Conservation (phyloP, 2,797 vertebrate genomes). For the Serranus cabrilla region DNA sequence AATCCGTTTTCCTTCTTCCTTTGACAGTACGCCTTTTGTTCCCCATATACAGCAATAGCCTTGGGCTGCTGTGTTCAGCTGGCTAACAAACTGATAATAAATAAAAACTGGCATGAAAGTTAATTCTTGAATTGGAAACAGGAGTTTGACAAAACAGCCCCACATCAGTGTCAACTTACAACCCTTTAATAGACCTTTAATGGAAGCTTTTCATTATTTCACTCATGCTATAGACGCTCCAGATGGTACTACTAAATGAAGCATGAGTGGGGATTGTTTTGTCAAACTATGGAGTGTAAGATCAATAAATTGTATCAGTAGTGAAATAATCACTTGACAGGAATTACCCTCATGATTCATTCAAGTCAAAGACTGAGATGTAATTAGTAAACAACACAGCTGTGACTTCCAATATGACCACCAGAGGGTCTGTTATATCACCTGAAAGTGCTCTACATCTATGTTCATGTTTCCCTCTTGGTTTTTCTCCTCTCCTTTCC, state of each 20-base stretch:
- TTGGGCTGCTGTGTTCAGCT: background rate
- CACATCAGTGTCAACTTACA: background rate
- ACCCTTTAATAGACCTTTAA: no score
- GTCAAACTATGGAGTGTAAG: no score
- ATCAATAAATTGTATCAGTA: background rate
- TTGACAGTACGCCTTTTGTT: background rate
- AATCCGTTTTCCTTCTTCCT: no score
- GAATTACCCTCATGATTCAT: background rate
- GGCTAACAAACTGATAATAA: background rate
- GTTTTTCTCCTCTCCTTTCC: background rate
- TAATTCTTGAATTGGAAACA: background rate
- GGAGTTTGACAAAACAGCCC: background rate
- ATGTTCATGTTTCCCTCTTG: conserved; percentile 6
- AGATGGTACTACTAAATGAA: no score
- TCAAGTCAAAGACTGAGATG: background rate
- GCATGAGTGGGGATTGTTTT: background rate
- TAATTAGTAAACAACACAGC: background rate
- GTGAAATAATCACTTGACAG: background rate
- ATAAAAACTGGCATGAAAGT: background rate
- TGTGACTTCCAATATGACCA: conserved; percentile 5
- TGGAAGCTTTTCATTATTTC: no score
- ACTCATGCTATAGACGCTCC: no score
- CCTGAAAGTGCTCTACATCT: conserved; percentile 2
- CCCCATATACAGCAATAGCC: background rate
- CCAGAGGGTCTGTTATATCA: conserved; percentile 7